Conservation (phyloP, 2,797 vertebrate genomes). For the Streptopelia turtur region DNA sequence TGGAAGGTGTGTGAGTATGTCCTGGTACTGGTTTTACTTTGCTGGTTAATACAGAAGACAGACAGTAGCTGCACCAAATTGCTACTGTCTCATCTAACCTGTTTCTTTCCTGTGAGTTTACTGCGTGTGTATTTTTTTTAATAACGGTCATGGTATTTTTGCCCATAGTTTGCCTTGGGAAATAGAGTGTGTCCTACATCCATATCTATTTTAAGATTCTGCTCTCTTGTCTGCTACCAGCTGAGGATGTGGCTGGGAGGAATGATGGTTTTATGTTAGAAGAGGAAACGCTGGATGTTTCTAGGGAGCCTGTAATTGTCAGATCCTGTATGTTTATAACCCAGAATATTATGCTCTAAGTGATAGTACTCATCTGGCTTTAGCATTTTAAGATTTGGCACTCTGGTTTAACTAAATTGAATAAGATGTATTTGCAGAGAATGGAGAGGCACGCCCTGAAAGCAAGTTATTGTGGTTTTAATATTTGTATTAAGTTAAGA, state of each 20-base stretch:
- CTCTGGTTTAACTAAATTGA: not conserved
- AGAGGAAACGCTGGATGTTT: not conserved
- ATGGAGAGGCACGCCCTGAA: not conserved
- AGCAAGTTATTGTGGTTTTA: not conserved
- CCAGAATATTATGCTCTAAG: not conserved
- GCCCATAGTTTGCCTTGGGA: slow-evolving; percentile 51
- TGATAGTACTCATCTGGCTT: not conserved
- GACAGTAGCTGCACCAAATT: fast-evolving
- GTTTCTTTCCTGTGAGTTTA: not conserved
- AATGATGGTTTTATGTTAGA: not conserved
- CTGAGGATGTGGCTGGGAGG: slow-evolving; percentile 22
- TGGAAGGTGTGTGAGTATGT: not conserved
- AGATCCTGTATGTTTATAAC: not conserved
- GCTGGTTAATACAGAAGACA: not conserved
- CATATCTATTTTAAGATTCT: slow-evolving; percentile 43
- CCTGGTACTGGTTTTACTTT: fast-evolving
- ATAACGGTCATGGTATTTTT: not conserved
- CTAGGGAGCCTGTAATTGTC: not conserved
- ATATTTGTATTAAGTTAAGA: not conserved
- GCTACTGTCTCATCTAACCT: not conserved
- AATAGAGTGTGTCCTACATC: slow-evolving; percentile 65
- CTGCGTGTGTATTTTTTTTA: not conserved
- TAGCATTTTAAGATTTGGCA: not conserved
- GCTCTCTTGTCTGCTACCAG: slow-evolving; percentile 8
- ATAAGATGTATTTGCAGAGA: not conserved